Evolutionary conservation across 1,140 invertebrate genomes (phyloP).

Genomic region (Ruditapes philippinarum): DNA sequence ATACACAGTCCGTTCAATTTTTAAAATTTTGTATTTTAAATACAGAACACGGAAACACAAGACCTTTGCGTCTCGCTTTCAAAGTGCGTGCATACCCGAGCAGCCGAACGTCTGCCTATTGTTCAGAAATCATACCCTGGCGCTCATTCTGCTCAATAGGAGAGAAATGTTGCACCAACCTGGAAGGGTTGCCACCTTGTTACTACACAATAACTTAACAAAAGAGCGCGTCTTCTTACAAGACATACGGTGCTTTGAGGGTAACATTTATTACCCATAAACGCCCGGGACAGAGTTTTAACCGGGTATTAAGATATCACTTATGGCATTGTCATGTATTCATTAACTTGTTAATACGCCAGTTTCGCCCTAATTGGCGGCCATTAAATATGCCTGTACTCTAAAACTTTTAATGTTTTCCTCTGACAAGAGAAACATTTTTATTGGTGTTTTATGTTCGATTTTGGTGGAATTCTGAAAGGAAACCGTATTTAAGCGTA

Average conservation of each 20-base stretch:
- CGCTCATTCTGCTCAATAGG: neutral
- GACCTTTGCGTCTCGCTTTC: no score
- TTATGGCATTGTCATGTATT: conserved; percentile 36
- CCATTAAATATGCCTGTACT: conserved; percentile 34
- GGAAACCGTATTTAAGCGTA: conserved; percentile 47
- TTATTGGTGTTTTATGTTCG: conserved; percentile 62
- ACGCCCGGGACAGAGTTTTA: conserved; percentile 36
- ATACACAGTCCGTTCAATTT: no score
- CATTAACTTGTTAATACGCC: conserved; percentile 58
- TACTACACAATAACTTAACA: neutral
- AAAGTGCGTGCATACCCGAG: neutral
- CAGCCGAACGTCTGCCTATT: neutral
- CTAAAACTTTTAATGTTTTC: conserved; percentile 46
- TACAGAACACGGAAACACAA: no score
- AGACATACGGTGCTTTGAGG: conserved; percentile 27
- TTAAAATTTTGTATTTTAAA: no score
- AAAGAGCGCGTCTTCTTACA: neutral
- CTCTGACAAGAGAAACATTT: conserved; percentile 18
- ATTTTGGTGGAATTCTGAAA: conserved; percentile 19
- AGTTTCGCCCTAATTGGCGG: conserved; percentile 53
- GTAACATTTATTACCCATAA: conserved; percentile 53
- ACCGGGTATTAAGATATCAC: conserved; percentile 63
- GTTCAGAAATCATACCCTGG: neutral
- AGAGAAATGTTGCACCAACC: conserved; percentile 33
- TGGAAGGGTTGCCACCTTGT: conserved; percentile 2